phyloP scores from a whole-genome alignment of 2,797 vertebrate species.

The Neoniphon sammara region DNA sequence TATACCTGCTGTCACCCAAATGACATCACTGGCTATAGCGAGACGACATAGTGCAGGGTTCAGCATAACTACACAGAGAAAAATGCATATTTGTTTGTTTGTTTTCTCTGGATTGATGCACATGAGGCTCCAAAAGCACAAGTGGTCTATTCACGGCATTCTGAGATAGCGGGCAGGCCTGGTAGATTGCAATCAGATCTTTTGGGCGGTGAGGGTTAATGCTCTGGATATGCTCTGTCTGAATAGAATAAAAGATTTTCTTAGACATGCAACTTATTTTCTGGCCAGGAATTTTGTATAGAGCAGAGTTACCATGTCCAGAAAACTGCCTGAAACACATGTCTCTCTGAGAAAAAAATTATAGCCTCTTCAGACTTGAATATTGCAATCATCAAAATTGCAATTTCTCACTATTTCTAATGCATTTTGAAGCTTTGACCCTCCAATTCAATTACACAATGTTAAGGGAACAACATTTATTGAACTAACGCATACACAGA shows the following conservation, averaged over 20 bases:
- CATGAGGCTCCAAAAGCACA: not conserved
- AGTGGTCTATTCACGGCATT: not conserved
- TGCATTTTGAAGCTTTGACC: not conserved
- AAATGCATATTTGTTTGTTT: not conserved
- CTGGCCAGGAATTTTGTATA: not conserved
- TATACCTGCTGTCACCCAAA: constrained; percentile 65
- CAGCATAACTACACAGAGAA: not conserved
- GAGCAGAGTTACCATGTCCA: not conserved
- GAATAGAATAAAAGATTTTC: not conserved
- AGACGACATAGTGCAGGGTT: constrained; percentile 25
- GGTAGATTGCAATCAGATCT: not conserved
- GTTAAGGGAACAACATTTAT: too few species aligned
- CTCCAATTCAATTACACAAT: not conserved
- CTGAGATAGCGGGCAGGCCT: not conserved
- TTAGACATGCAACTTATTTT: not conserved
- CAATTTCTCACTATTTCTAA: not conserved
- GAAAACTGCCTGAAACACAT: not conserved
- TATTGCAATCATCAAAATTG: too few species aligned
- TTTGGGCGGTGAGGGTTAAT: too few species aligned
- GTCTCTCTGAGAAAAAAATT: too few species aligned
- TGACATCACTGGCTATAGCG: constrained; percentile 39
- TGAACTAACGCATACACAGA: not conserved
- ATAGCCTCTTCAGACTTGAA: too few species aligned
- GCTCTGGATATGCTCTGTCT: not conserved
- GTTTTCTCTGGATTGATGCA: not conserved